Base-by-base conservation (phyloP, 2,797 vertebrate genomes). In the Labroides dimidiatus region DNA sequence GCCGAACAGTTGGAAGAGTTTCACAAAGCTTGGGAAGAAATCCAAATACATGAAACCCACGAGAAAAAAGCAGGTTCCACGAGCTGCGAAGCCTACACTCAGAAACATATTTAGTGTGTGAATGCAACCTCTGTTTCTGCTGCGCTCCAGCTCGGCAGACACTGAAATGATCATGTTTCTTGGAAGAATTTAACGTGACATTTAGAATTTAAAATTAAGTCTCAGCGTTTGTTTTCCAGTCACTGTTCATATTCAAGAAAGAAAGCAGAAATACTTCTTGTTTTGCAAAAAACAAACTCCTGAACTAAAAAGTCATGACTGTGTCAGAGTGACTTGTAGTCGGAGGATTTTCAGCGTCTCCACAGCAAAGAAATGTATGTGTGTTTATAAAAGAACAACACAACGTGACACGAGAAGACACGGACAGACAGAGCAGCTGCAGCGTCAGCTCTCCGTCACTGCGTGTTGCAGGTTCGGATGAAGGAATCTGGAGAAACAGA, bases 31-130 rank as follows among this genome's bases (percentile, higher is more conserved):
- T 30, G 42, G 82, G 67, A 75, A 45, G 15, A 19, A 2, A 56
- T 69, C 73, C 82, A 85, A 77, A 33, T n/a, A 71, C 65, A 61
- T 8, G 10, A 64, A 82, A 62, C 59, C 70, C 69, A 75, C 61
- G 60, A 69, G 63, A 39, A 82, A 69, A n/a, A 64, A 79, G 47
- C 75, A 1, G 68, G 48, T 13, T 39, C 36, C 36, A 37, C 36
- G 43, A 72, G 72, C 75, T 48, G 39, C 4, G 30, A 65, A 51
- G 51, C 79, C 75, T 57, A 69, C 77, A 44, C 58, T 19, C 44
- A 42, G 43, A 49, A 53, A 75, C 84, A 77, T 80, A 81, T 87
- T 78, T 78, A 83, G 77, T 19, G 39, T 53, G 47, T 66, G 58
- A 47, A 44, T 52, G 52, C 43, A 60, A 69, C 57, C 67, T 67